Evolutionary conservation across 2,113 vertebrate species (phyloP).

Genomic region (Spilogale gracilis): DNA sequence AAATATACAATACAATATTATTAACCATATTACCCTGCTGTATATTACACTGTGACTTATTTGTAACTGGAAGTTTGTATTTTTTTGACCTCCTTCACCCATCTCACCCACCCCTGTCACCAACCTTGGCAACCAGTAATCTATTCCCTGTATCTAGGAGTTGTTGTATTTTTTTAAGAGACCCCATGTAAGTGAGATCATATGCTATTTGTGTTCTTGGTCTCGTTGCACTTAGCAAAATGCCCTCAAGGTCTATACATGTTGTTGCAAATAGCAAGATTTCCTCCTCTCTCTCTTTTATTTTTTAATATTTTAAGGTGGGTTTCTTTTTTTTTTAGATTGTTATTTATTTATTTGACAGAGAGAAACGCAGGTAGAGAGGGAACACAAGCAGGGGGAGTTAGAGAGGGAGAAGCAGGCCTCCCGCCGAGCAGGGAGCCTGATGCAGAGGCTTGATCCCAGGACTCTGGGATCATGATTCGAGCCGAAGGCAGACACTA

Average conservation of each 20-base stretch:
- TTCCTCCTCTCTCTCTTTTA: neutral
- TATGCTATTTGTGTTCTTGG: neutral
- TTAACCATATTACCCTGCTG: neutral
- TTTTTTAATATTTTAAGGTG: too few relatives aligned
- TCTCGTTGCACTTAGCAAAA: neutral
- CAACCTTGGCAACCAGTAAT: neutral
- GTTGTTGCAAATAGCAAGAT: neutral
- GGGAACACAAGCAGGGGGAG: too few relatives aligned
- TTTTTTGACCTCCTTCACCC: neutral
- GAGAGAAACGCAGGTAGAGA: too few relatives aligned
- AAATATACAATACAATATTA: neutral
- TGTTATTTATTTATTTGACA: too few relatives aligned
- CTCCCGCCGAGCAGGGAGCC: too few relatives aligned
- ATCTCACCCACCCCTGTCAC: neutral
- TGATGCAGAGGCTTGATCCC: too few relatives aligned
- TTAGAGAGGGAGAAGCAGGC: too few relatives aligned
- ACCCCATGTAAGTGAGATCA: neutral
- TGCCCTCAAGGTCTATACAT: neutral
- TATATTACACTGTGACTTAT: neutral
- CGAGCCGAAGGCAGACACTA: too few relatives aligned
- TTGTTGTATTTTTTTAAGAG: neutral
- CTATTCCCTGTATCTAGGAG: neutral
- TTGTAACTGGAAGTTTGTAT: neutral
- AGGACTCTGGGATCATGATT: too few relatives aligned
- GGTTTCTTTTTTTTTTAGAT: too few relatives aligned